These are phyloP conservation scores for Adela reaumurella DNA, from an alignment of 2,888 invertebrate genomes.

Conservation along the genomic window DNA sequence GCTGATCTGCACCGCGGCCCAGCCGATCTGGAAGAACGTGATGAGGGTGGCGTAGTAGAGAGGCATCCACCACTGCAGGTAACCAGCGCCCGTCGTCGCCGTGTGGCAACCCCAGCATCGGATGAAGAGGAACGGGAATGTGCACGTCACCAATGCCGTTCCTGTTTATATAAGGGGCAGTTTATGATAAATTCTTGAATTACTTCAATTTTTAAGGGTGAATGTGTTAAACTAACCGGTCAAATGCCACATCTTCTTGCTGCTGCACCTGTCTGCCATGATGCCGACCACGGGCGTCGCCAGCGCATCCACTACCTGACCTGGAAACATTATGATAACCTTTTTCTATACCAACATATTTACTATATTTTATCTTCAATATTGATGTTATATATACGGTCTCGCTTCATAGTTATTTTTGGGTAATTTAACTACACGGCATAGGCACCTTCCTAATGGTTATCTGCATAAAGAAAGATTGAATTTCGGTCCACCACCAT, in stretches of 20 bases:
- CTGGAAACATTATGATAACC: too few species aligned
- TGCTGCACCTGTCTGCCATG: constrained; percentile 74
- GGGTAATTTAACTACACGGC: too few species aligned
- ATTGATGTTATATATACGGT: too few species aligned
- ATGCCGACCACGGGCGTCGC: constrained; percentile 84
- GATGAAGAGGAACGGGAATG: constrained; percentile 77
- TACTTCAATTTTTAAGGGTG: too few species aligned
- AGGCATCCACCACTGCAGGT: constrained; percentile 49
- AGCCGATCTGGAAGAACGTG: constrained; percentile 84
- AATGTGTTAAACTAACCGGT: constrained; percentile 66
- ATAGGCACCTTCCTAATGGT: too few species aligned
- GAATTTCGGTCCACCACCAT: too few species aligned
- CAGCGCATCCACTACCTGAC: constrained; percentile 80
- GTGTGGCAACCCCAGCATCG: constrained; percentile 60
- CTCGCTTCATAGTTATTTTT: too few species aligned
- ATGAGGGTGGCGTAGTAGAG: constrained; percentile 59
- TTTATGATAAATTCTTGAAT: too few species aligned
- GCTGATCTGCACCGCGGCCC: constrained; percentile 92
- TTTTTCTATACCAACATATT: too few species aligned
- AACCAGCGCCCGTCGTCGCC: constrained; percentile 23
- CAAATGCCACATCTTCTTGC: constrained; percentile 82
- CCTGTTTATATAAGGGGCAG: too few species aligned
- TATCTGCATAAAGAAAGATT: too few species aligned
- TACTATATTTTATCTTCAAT: too few species aligned
- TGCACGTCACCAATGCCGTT: constrained; percentile 62